Percentiles rank a stretch among this genome's conserved stretches.
Conservation (phyloP, 2,113 vertebrate species). For the Murina feae region DNA sequence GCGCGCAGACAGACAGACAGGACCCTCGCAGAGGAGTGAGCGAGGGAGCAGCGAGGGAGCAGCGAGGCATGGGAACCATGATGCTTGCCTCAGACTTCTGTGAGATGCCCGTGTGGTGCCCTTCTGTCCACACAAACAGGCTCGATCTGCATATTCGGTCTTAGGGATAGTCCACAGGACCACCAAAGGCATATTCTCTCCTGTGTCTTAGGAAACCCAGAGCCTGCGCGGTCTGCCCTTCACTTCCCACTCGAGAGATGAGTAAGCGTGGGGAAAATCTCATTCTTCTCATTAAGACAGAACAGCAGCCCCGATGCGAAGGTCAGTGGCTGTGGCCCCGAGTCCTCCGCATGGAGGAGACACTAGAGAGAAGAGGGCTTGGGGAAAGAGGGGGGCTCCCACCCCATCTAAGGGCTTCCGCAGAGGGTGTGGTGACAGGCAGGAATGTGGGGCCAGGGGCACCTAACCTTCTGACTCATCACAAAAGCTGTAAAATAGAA, state of each 20-base stretch:
- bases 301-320: fast-evolving
- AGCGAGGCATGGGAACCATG: fast-evolving
- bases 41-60: fast-evolving
- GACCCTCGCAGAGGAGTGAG: fast-evolving
- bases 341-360: fast-evolving
- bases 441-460: not conserved
- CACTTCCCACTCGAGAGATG: not conserved
- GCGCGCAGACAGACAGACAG: fast-evolving
- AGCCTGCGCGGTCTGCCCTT: not conserved
- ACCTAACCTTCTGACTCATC: not conserved
- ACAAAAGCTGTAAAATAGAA: not conserved
- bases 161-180: not conserved
- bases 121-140: not conserved
- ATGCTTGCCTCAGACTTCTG: fast-evolving
- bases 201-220: not conserved
- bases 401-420: not conserved
- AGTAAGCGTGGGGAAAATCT: not conserved
- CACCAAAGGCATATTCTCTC: not conserved
- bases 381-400: not conserved
- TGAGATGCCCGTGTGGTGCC: fast-evolving
- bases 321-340: fast-evolving
- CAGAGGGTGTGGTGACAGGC: not conserved
- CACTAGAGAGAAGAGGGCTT: not conserved
- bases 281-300: not conserved
- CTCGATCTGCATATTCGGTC: not conserved